These are phyloP conservation scores for Siphamia tubifer DNA, from an alignment of 2,113 vertebrate genomes.

Conservation along the genomic window DNA sequence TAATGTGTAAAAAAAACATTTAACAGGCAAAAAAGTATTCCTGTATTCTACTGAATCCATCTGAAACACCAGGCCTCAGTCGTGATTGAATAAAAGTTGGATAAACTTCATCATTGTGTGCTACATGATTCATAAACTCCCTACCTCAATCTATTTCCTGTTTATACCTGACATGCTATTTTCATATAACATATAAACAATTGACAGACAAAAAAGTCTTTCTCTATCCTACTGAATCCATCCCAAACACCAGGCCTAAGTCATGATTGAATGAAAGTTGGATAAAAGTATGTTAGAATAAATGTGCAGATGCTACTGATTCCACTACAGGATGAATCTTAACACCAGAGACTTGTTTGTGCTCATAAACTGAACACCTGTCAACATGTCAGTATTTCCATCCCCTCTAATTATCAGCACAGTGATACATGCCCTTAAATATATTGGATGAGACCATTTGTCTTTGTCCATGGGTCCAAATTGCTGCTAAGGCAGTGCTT, in stretches of 20 bases:
- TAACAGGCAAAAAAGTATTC: too few relatives aligned
- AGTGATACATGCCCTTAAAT: not conserved
- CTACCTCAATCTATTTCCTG: not conserved
- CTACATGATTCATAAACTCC: conserved; percentile 1
- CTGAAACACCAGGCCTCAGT: not conserved
- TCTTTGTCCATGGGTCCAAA: not conserved
- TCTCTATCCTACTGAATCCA: not conserved
- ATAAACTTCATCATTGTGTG: conserved; percentile 2
- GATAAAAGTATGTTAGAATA: conserved; percentile 12
- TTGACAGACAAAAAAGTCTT: too few relatives aligned
- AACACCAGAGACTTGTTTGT: not conserved
- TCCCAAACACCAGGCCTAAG: not conserved
- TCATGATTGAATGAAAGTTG: not conserved
- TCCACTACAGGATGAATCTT: not conserved
- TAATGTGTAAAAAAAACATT: too few relatives aligned
- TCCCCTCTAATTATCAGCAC: not conserved
- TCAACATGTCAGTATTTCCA: not conserved
- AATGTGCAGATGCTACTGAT: conserved; percentile 6
- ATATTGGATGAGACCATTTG: not conserved
- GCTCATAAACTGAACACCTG: not conserved
- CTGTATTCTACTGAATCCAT: not conserved
- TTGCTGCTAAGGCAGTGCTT: conserved; percentile 12
- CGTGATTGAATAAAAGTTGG: not conserved
- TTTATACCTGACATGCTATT: not conserved
- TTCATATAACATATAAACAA: too few relatives aligned